Base-by-base conservation (phyloP, 1,140 invertebrate genomes). In the Lordiphosa stackelbergi region DNA sequence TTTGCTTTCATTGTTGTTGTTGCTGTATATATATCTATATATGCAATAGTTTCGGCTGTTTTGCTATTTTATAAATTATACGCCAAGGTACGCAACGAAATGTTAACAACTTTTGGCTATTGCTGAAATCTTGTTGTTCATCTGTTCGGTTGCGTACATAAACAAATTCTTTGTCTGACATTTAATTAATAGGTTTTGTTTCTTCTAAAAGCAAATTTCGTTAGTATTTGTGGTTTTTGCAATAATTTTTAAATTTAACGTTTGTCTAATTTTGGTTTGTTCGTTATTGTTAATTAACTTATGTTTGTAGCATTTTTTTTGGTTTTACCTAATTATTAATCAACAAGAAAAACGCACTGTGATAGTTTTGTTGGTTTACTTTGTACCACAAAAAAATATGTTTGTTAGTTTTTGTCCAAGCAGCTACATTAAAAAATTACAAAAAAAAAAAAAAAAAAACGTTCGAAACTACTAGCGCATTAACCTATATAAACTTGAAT, bases 261-360 rank as follows among this genome's bases (percentile, higher is more conserved):
- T 55, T 35, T 64, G 58, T 59, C 55, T 56, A 56, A 45, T 65
- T 54, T 53, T 42, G 40, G 7, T 37, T 57, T 38, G 62, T 41
- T 70, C 24, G 46, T 56, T 61, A 53, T 31, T 22, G 46, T 60
- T 49, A 60, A 60, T 66, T 66, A 79, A 73, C 61, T 66, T 73
- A 70, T 74, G 46, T 60, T 61, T 71, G 45, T 65, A 45, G 55
- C 52, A 45, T 31, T 31, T 31, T n/a, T 28, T 31, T 55, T 52
- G 36, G 43, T 53, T 57, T 75, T 83, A 75, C 75, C 75, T 81
- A 81, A 81, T 81, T 83, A 81, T 83, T 81, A 81, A 81, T 81
- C 75, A 81, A 81, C 75, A 81, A 81, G 75, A 81, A 81, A 71
- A 79, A 78, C 68, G 57, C 49, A 65, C 36, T 54, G 66, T 68